Base-by-base conservation (phyloP, 2,797 vertebrate genomes). In the Falco berigora region DNA sequence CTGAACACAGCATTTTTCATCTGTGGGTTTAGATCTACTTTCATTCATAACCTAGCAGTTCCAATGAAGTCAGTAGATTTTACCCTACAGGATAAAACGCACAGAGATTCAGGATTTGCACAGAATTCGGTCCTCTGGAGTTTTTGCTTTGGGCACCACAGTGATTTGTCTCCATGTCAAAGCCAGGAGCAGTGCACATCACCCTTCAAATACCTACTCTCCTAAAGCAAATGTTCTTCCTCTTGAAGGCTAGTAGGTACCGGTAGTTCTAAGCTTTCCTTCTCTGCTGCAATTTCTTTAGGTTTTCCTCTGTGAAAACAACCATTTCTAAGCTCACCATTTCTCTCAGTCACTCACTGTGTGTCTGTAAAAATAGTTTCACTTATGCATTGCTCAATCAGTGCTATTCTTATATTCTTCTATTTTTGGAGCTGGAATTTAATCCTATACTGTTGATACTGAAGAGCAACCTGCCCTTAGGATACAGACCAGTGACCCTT, bases 321-420 rank as follows among this genome's bases (percentile, higher is more conserved):
- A 42, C 42, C 0, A 24, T 90, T 88, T 87, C 28, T 19, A 64
- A 64, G 38, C 75, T 92, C 56, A 72, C 40, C 18, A 5, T 89
- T 89, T 84, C 58, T 88, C 61, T 74, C 15, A 22, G 46, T 58
- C 50, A 38, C 30, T 75, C 4, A 22, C 16, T 73, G 13, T 58
- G 72, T 69, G 53, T 76, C 72, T 75, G 90, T 89, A 85, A 80
- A 94, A 88, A 25, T 46, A 95, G 92, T 59, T 96, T 92, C 67
- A 62, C 53, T 91, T 89, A 40, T 0, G 1, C 34, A 7, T 89
- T 95, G 64, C 90, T 82, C 79, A 83, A 87, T 94, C 80, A 55
- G 24, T 28, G 34, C 40, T 77, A 50, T 74, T 94, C 67, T 91
- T 87, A 38, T 5, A 25, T 58, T 83, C 24, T 80, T 94, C 79